phyloP scores from a whole-genome alignment of 2,113 vertebrate species.

The Tachycineta bicolor region DNA sequence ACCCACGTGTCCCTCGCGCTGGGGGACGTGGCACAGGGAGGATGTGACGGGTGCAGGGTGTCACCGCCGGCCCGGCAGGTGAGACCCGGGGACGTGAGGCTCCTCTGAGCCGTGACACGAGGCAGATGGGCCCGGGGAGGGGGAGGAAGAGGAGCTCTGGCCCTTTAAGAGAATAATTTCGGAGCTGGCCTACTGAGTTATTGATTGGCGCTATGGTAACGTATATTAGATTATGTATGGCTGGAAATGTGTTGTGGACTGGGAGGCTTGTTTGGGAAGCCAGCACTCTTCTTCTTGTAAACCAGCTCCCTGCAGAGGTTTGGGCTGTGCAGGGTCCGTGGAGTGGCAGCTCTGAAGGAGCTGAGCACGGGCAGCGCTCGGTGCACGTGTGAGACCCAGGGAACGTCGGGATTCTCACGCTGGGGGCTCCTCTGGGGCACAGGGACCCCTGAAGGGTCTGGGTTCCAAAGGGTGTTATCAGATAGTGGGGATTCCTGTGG shows the following conservation, averaged over 20 bases:
- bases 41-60: not conserved
- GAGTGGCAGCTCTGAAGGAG: not conserved
- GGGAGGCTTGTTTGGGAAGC: conserved; percentile 66
- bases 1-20: fast-evolving
- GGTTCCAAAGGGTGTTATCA: fast-evolving
- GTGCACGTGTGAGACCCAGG: fast-evolving
- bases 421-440: not conserved
- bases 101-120: not conserved
- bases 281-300: conserved; percentile 71
- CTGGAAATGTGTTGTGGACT: conserved; percentile 70
- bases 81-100: not conserved
- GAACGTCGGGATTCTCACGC: fast-evolving
- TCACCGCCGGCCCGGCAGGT: fast-evolving
- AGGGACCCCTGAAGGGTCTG: not conserved
- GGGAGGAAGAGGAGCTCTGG: not conserved
- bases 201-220: conserved; percentile 82
- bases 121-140: not conserved
- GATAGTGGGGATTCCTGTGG: not conserved
- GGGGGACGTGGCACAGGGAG: fast-evolving
- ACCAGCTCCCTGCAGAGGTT: conserved; percentile 48
- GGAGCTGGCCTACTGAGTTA: conserved; percentile 72
- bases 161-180: conserved; percentile 78
- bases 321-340: not conserved
- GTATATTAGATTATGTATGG: conserved; percentile 81
- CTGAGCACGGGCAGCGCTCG: not conserved